Evolutionary conservation across 1,140 invertebrate species (phyloP).

Genomic region (Megathymus violae): DNA sequence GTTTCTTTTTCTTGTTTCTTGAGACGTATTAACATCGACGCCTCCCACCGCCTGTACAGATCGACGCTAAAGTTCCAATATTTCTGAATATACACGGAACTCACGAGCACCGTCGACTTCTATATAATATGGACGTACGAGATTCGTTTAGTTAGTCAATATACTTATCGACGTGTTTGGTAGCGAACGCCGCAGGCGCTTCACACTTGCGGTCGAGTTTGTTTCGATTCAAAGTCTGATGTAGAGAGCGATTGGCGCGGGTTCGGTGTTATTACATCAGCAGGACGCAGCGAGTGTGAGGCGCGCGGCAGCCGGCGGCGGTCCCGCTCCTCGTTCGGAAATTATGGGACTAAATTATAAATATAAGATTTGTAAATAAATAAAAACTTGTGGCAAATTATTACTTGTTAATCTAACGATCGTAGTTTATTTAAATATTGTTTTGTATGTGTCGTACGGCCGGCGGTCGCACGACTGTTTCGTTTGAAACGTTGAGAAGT

Average conservation of each 20-base stretch:
- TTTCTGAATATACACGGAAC: constrained; percentile 8
- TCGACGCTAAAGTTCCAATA: too few species aligned
- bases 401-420: constrained; percentile 73
- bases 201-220: too few species aligned
- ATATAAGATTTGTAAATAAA: constrained; percentile 81
- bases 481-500: constrained; percentile 57
- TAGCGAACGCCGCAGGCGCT: constrained; percentile 8
- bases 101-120: constrained; percentile 15
- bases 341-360: constrained; percentile 80
- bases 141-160: not conserved
- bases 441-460: constrained; percentile 53
- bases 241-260: too few species aligned
- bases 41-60: too few species aligned
- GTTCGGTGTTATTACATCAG: too few species aligned
- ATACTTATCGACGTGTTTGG: not conserved
- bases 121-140: not conserved
- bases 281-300: too few species aligned
- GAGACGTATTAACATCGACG: constrained; percentile 22
- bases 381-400: constrained; percentile 81
- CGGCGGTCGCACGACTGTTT: constrained; percentile 61
- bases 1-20: too few species aligned
- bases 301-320: constrained; percentile 2
- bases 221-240: too few species aligned
- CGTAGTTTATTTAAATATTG: constrained; percentile 68
- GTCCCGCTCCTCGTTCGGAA: constrained; percentile 60